These are phyloP conservation scores for Phengaris alcon DNA, from an alignment of 2,888 invertebrate species.

Conservation along the genomic window DNA sequence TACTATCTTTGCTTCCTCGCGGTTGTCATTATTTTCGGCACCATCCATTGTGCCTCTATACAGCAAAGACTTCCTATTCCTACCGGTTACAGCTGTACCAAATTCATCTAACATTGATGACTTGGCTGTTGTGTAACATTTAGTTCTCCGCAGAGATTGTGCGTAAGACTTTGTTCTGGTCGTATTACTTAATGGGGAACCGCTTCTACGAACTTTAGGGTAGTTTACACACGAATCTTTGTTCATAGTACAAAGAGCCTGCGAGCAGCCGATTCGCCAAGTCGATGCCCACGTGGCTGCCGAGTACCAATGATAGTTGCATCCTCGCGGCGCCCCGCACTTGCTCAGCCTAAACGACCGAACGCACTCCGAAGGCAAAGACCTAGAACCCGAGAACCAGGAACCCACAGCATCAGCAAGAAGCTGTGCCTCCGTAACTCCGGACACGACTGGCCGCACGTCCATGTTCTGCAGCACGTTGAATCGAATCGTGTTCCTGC, in stretches of 20 bases:
- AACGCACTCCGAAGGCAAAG: constrained; percentile 59
- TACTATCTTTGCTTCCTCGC: constrained; percentile 56
- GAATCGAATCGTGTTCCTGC: constrained; percentile 66
- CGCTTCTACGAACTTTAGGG: constrained; percentile 44
- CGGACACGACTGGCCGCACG: constrained; percentile 60
- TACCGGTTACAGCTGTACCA: constrained; percentile 34
- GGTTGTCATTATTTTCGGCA: constrained; percentile 39
- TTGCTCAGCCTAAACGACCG: constrained; percentile 63
- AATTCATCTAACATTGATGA: constrained; percentile 51
- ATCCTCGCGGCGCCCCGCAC: constrained; percentile 66
- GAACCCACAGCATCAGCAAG: constrained; percentile 68
- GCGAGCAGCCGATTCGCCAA: constrained; percentile 70
- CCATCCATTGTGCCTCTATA: constrained; percentile 51
- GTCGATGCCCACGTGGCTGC: constrained; percentile 72
- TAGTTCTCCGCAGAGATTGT: constrained; percentile 60
- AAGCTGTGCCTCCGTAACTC: constrained; percentile 67
- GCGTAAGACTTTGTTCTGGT: constrained; percentile 43
- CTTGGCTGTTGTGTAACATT: constrained; percentile 50
- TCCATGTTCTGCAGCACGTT: constrained; percentile 73
- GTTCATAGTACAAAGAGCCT: constrained; percentile 63
- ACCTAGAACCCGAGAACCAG: constrained; percentile 70
- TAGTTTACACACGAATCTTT: constrained; percentile 58
- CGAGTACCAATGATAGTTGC: constrained; percentile 69
- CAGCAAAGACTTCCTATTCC: constrained; percentile 51
- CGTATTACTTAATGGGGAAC: constrained; percentile 36